phyloP scores from a whole-genome alignment of 2,888 invertebrate species.

The Ramazzottius varieornatus region DNA sequence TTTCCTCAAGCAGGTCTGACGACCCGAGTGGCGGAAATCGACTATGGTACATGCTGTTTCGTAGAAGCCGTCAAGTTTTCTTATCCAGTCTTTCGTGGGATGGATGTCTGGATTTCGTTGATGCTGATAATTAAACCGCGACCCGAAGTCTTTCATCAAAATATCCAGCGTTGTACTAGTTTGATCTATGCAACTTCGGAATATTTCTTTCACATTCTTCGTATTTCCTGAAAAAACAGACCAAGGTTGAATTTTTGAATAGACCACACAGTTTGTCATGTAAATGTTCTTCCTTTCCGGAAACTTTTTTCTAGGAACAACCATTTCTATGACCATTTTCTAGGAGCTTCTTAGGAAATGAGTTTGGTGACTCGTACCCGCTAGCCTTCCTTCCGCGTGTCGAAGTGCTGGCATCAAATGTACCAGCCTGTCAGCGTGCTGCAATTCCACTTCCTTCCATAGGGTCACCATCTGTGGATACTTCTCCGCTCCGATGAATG shows the following conservation, averaged over 20 bases:
- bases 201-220: neutral
- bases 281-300: too few species aligned
- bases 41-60: neutral
- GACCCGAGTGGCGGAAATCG: neutral
- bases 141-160: neutral
- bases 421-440: neutral
- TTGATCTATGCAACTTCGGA: neutral
- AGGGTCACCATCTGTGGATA: neutral
- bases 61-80: neutral
- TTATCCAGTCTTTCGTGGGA: too few species aligned
- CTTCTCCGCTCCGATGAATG: neutral
- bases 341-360: too few species aligned
- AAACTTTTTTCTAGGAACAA: too few species aligned
- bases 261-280: too few species aligned
- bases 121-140: neutral
- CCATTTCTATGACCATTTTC: too few species aligned
- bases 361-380: too few species aligned
- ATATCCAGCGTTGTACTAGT: neutral
- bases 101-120: neutral
- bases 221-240: neutral
- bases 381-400: too few species aligned
- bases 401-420: neutral
- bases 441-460: neutral
- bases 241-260: too few species aligned
- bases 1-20: neutral